Conservation (phyloP, 2,888 invertebrate species). For the Strigamia crassipes region DNA sequence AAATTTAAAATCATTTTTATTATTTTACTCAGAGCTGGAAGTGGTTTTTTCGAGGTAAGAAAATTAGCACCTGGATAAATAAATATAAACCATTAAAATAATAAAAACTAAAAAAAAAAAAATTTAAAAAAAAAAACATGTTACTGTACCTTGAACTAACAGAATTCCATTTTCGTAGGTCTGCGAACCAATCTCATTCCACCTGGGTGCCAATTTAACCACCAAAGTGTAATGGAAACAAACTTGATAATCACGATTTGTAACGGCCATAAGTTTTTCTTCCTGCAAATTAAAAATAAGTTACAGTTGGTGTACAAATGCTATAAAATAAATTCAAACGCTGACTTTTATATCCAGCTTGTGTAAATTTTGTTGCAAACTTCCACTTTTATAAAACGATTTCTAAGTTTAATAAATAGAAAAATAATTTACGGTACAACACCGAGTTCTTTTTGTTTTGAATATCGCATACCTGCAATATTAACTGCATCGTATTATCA, state of each 20-base stretch:
- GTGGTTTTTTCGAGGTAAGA: neutral
- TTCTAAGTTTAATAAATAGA: neutral
- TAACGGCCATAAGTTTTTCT: neutral
- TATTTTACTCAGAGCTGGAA: neutral
- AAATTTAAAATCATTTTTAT: neutral
- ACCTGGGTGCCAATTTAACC: conserved; percentile 42
- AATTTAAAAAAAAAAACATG: neutral
- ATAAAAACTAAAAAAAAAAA: neutral
- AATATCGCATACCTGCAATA: conserved; percentile 2
- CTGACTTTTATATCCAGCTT: neutral
- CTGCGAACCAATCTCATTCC: conserved; percentile 44
- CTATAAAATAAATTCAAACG: neutral
- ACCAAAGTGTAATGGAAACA: conserved; percentile 46
- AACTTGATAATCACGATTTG: neutral
- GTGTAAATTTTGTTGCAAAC: neutral
- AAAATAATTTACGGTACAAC: neutral
- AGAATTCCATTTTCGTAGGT: conserved; percentile 11
- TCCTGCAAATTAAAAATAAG: conserved; percentile 17
- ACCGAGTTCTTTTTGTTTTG: neutral
- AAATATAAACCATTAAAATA: conserved; percentile 11
- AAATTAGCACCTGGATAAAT: conserved; percentile 4
- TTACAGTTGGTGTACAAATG: neutral
- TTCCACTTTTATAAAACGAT: conserved; percentile 27
- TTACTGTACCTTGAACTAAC: conserved; percentile 45
- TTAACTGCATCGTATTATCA: neutral